Conservation (phyloP, 1,140 invertebrate genomes). For the Meloidogyne floridensis region DNA sequence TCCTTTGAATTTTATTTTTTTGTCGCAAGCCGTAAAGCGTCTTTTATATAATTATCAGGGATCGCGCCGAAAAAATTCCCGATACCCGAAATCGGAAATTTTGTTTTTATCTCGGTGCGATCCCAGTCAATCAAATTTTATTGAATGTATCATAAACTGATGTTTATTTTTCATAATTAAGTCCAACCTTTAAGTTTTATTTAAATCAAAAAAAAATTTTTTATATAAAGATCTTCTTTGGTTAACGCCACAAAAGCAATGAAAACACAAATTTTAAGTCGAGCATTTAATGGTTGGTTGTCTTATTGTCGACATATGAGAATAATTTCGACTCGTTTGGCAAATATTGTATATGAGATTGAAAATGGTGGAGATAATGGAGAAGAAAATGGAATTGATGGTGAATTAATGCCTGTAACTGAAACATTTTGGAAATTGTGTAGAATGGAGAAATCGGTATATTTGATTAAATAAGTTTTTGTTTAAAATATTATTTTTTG, state of each 20-base stretch:
- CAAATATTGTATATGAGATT: constrained; percentile 75
- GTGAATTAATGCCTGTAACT: constrained; percentile 46
- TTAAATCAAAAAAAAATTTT: background rate
- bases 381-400: background rate
- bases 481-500: too few relatives aligned
- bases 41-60: too few relatives aligned
- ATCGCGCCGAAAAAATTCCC: too few relatives aligned
- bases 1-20: too few relatives aligned
- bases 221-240: constrained; percentile 50
- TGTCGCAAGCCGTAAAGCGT: too few relatives aligned
- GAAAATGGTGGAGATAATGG: background rate
- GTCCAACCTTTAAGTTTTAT: too few relatives aligned
- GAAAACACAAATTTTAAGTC: constrained; percentile 87
- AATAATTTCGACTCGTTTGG: constrained; percentile 85
- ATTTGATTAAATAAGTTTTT: too few relatives aligned
- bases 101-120: too few relatives aligned
- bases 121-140: too few relatives aligned
- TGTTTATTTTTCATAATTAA: too few relatives aligned
- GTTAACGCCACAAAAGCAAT: constrained; percentile 84
- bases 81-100: too few relatives aligned
- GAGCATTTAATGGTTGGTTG: constrained; percentile 92
- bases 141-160: too few relatives aligned
- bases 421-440: constrained; percentile 55
- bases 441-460: constrained; percentile 48
- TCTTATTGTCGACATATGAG: constrained; percentile 87